Evolutionary conservation across 2,888 invertebrate species (phyloP).

Genomic region (Chloromyia formosa): DNA sequence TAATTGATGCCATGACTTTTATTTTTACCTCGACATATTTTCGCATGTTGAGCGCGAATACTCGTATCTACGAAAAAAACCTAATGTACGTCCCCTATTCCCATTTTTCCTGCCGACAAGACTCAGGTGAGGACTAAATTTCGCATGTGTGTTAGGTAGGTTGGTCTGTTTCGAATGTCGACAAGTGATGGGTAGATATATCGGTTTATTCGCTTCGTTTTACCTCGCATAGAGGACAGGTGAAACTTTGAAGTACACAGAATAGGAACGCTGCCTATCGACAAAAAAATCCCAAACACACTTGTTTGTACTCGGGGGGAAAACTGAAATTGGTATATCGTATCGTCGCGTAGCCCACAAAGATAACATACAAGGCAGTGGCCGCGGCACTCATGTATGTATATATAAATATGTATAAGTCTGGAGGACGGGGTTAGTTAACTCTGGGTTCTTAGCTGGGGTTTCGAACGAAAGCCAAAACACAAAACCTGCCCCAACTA

Average conservation of each 20-base stretch:
- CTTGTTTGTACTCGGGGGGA: slow-evolving; percentile 20
- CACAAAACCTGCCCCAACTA: slow-evolving; percentile 52
- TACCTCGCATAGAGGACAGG: slow-evolving; percentile 20
- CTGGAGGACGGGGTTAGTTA: slow-evolving; percentile 48
- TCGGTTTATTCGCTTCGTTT: background rate
- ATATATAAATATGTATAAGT: background rate
- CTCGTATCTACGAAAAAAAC: background rate
- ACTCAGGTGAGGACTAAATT: background rate
- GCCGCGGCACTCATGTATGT: background rate
- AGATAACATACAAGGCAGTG: slow-evolving; percentile 19
- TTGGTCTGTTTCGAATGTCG: background rate
- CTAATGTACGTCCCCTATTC: background rate
- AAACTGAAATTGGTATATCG: slow-evolving; percentile 24
- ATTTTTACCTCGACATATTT: slow-evolving; percentile 11
- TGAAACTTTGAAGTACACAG: slow-evolving; percentile 25
- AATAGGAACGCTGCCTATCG: slow-evolving; percentile 5
- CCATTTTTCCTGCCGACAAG: background rate
- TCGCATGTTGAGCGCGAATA: background rate
- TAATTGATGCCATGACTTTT: background rate
- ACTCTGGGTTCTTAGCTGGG: slow-evolving; percentile 37
- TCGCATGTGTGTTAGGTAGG: slow-evolving; percentile 11
- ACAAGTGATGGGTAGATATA: background rate
- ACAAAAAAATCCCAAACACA: slow-evolving; percentile 36
- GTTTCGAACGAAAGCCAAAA: slow-evolving; percentile 35
- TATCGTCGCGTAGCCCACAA: slow-evolving; percentile 21